These are phyloP conservation scores for Augochlorella aurata DNA, from an alignment of 2,888 invertebrate genomes.

Conservation along the genomic window DNA sequence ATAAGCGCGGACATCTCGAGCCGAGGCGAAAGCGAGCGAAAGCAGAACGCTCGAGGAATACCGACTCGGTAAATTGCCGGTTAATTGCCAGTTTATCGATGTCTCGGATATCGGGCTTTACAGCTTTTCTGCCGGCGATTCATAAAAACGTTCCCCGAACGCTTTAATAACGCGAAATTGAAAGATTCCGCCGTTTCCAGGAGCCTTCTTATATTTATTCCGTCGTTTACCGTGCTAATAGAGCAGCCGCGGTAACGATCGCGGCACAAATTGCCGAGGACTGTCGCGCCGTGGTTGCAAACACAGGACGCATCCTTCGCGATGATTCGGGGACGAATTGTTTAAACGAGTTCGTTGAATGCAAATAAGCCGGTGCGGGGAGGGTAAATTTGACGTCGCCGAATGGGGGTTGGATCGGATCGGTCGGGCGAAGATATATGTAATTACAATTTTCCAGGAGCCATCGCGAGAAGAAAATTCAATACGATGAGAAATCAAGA, in stretches of 20 bases:
- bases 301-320: background rate
- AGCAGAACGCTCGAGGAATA: background rate
- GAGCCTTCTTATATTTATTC: background rate
- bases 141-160: background rate
- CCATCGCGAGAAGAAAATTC: background rate
- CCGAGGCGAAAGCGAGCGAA: background rate
- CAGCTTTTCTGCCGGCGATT: background rate
- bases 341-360: background rate
- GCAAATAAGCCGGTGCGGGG: background rate
- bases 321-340: background rate
- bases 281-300: background rate
- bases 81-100: conserved; percentile 43
- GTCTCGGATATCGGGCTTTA: conserved; percentile 17
- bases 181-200: background rate
- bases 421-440: background rate
- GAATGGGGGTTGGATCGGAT: no score
- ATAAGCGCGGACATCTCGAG: background rate
- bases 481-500: no score
- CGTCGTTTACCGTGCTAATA: background rate
- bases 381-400: background rate
- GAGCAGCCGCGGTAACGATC: background rate
- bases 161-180: conserved; percentile 20
- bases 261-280: background rate
- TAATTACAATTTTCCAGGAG: background rate
- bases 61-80: conserved; percentile 20